A percentile compares a stretch with the other conserved stretches of the same genome.
Conservation (phyloP, 2,797 vertebrate species). For the Lagocephalus sceleratus region DNA sequence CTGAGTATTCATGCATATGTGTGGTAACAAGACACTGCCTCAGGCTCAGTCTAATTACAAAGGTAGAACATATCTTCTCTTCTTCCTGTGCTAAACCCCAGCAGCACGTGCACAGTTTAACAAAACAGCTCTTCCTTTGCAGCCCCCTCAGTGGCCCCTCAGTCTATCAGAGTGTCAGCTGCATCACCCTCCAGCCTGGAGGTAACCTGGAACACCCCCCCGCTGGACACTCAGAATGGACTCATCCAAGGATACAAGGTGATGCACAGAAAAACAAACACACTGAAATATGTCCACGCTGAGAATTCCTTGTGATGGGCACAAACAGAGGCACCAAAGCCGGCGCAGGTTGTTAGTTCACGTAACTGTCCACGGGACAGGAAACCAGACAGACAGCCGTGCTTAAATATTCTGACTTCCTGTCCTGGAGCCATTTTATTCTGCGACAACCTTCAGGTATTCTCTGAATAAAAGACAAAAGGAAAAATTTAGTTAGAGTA, state of each 20-base stretch:
- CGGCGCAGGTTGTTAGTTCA: neutral
- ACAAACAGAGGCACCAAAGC: neutral
- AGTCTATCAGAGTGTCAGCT: constrained; percentile 83
- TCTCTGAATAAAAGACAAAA: constrained; percentile 19
- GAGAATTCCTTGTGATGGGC: neutral
- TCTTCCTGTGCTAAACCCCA: constrained; percentile 18
- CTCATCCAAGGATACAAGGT: constrained; percentile 97
- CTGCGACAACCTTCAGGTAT: constrained; percentile 48
- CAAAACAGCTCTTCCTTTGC: constrained; percentile 26
- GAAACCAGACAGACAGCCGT: constrained; percentile 4
- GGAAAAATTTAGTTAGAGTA: constrained; percentile 41
- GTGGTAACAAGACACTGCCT: constrained; percentile 53
- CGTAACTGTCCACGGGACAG: constrained; percentile 1
- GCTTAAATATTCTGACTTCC: constrained; percentile 11
- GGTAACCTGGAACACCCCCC: constrained; percentile 90
- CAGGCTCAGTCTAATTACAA: constrained; percentile 57
- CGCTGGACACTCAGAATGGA: constrained; percentile 91
- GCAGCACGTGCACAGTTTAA: constrained; percentile 15
- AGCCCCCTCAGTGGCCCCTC: constrained; percentile 91
- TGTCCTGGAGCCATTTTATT: constrained; percentile 30
- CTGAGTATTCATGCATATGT: constrained; percentile 54
- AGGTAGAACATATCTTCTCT: constrained; percentile 34
- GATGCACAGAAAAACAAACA: constrained; percentile 22
- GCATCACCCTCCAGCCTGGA: constrained; percentile 87
- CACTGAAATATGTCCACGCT: neutral